Conservation (phyloP, 2,113 vertebrate species). For the Thinocorus orbignyianus region DNA sequence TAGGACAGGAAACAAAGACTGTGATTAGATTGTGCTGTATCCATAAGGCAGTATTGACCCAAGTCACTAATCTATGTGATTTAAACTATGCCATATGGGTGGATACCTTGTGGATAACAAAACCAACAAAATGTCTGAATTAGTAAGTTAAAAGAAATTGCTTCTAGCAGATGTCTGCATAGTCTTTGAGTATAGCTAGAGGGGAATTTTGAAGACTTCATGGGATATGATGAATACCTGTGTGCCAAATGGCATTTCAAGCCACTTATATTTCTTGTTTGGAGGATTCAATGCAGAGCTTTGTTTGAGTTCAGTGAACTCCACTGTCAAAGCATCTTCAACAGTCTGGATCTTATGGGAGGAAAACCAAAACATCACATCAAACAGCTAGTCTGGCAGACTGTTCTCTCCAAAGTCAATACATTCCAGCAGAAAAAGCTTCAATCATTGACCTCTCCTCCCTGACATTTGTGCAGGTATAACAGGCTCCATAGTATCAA, state of each 20-base stretch:
- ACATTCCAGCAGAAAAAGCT: background rate
- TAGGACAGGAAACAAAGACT: background rate
- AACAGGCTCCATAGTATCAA: background rate
- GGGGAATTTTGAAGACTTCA: background rate
- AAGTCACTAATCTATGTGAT: background rate
- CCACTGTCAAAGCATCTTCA: background rate
- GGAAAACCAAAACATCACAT: background rate
- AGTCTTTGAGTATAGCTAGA: background rate
- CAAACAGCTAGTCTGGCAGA: background rate
- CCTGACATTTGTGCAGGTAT: background rate
- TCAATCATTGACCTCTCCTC: background rate
- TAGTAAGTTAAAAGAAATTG: background rate
- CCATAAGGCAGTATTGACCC: background rate
- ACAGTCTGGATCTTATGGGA: background rate
- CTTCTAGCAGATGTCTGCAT: background rate
- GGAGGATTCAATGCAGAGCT: background rate
- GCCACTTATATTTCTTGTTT: background rate
- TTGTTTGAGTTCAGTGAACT: background rate
- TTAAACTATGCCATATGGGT: background rate
- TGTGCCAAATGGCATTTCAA: background rate
- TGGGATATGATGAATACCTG: rapidly evolving
- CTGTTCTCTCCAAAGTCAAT: background rate
- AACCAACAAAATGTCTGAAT: background rate
- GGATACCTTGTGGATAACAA: background rate
- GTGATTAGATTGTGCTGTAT: background rate